A percentile compares a stretch with the other conserved stretches of the same genome.
Conservation (phyloP, 2,113 vertebrate genomes). For the Hippocampus guttulatus region DNA sequence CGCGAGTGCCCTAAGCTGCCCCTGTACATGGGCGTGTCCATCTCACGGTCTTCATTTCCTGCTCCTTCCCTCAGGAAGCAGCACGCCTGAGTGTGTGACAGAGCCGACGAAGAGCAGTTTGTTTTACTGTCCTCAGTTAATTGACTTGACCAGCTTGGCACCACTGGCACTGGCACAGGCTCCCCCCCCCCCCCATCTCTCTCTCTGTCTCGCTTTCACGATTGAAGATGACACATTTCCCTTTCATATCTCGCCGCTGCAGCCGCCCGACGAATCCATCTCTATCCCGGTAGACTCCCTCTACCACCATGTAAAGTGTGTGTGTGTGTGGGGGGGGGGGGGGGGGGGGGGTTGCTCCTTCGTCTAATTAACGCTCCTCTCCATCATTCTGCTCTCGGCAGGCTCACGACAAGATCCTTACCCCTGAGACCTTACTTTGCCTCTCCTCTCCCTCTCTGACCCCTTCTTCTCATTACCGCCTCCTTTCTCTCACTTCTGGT, state of each 20-base stretch:
- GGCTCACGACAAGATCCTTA: slow-evolving; percentile 42
- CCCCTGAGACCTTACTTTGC: slow-evolving; percentile 55
- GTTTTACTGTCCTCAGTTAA: slow-evolving; percentile 68
- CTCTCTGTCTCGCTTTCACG: slow-evolving; percentile 28
- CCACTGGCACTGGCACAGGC: too few species aligned
- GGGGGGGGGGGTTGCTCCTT: slow-evolving; percentile 41
- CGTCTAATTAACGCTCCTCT: slow-evolving; percentile 66
- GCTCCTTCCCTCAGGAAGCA: slow-evolving; percentile 32
- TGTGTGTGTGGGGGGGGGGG: too few species aligned
- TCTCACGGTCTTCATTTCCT: slow-evolving; percentile 1
- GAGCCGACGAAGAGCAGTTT: slow-evolving; percentile 68
- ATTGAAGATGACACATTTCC: slow-evolving; percentile 66
- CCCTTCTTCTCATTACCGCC: slow-evolving; percentile 56
- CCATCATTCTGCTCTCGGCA: slow-evolving; percentile 58
- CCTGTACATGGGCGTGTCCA: neutral
- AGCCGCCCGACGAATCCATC: slow-evolving; percentile 54
- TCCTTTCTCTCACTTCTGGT: slow-evolving; percentile 43
- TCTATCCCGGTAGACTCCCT: slow-evolving; percentile 37
- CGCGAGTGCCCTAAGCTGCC: neutral
- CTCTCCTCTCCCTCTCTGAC: slow-evolving; percentile 40
- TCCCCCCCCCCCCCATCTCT: slow-evolving; percentile 4
- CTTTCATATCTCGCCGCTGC: slow-evolving; percentile 63
- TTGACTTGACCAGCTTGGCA: slow-evolving; percentile 67
- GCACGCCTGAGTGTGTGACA: slow-evolving; percentile 48
- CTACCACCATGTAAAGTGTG: slow-evolving; percentile 32